These are phyloP conservation scores for Holacanthella duospinosa DNA, from an alignment of 2,888 invertebrate species.

Conservation along the genomic window DNA sequence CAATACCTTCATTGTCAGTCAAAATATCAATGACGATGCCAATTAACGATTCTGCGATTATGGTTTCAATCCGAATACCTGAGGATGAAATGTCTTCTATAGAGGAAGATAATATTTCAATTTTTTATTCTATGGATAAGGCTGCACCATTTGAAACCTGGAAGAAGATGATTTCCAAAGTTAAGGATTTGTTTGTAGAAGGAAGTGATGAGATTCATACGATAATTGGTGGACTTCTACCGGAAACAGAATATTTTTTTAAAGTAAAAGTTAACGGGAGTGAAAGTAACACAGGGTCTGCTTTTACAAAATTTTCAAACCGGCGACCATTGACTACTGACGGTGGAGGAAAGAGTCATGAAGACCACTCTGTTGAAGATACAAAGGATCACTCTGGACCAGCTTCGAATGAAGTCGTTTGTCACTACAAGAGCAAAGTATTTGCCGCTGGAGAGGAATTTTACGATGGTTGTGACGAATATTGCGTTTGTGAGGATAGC, in stretches of 20 bases:
- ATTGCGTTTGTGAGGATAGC: conserved; percentile 62
- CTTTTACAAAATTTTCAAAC: conserved; percentile 21
- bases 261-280: conserved; percentile 25
- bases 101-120: conserved; percentile 22
- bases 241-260: conserved; percentile 33
- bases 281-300: conserved; percentile 30
- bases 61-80: conserved; percentile 25
- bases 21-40: conserved; percentile 28
- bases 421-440: conserved; percentile 40
- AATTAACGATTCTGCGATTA: conserved; percentile 29
- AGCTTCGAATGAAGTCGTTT: conserved; percentile 22
- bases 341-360: conserved; percentile 12
- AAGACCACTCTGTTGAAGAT: conserved; percentile 3
- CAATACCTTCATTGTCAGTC: background rate
- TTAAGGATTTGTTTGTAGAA: conserved; percentile 29
- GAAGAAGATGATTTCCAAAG: conserved; percentile 21
- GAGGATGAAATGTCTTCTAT: conserved; percentile 24
- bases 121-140: conserved; percentile 28
- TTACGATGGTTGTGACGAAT: conserved; percentile 68
- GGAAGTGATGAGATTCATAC: conserved; percentile 29
- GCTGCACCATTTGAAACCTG: conserved; percentile 14
- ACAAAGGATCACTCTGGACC: background rate
- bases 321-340: conserved; percentile 7
- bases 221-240: conserved; percentile 21
- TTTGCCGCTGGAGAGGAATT: conserved; percentile 53